Base-by-base conservation (phyloP, 2,888 invertebrate species). In the Diloba caeruleocephala region DNA sequence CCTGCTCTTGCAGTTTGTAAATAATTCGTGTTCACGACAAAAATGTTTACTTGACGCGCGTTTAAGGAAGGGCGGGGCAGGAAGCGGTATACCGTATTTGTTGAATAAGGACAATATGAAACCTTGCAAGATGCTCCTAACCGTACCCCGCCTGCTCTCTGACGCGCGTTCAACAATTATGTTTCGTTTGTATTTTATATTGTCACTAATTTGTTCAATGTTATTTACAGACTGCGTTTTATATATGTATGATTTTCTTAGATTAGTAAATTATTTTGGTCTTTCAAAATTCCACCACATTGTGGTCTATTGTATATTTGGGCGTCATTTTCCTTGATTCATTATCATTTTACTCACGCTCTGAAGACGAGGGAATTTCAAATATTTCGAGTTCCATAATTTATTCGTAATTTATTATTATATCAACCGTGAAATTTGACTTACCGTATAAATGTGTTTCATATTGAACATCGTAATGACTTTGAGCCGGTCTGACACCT, bases 301-400 rank as follows among this genome's bases (percentile, higher is more conserved):
- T 50, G 61, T 63, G 56, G 57, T 64, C 69, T 73, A 12, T 67
- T 75, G 69, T 75, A 75, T 19, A 73, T 75, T 69, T 71, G 58
- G 61, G 62, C 49, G 55, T 71, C 62, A 68, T 64, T 72, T 74
- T 74, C 57, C 65, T 55, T 58, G 44, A 53, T 42, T 67, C 55
- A 64, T 64, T 58, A 53, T 57, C 66, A 58, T 59, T 29, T 34
- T 29, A 52, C 37, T 55, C 43, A 49, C 23, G 36, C 26, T 57
- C 39, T 12, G 39, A 29, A 63, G 64, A 34, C 37, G 61, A 58
- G 65, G 63, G 54, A 67, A 65, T 34, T 57, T 53, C 44, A 34
- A 31, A 23, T 31, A 17, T 19, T 25, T 13, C 23, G 33, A 32
- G 19, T 32, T 34, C 25, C 15, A 5, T 23, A 14, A 13, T 25